Evolutionary conservation across 1,140 invertebrate species (phyloP).

Genomic region (Aphelinus certus): DNA sequence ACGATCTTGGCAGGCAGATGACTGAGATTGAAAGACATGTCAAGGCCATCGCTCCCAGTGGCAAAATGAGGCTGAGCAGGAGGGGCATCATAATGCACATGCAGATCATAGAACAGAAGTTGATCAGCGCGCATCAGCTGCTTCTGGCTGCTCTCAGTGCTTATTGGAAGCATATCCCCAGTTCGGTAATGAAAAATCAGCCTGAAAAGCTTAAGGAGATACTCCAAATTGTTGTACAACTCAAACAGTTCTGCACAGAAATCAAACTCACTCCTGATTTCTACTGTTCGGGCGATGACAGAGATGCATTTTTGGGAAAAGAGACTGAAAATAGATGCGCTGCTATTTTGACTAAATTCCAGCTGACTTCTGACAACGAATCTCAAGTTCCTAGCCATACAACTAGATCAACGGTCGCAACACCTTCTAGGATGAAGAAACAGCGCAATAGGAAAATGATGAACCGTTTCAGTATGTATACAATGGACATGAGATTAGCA

Average conservation of each 20-base stretch:
- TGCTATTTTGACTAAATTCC: constrained; percentile 56
- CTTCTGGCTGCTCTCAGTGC: constrained; percentile 56
- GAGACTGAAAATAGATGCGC: constrained; percentile 54
- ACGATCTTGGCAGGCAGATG: constrained; percentile 58
- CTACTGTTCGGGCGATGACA: constrained; percentile 56
- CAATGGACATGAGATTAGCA: constrained; percentile 44
- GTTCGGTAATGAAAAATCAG: constrained; percentile 55
- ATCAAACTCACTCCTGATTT: constrained; percentile 54
- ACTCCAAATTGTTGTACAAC: constrained; percentile 53
- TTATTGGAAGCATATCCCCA: constrained; percentile 62
- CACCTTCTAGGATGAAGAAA: constrained; percentile 45
- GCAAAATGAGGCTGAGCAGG: constrained; percentile 46
- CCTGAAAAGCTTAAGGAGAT: constrained; percentile 59
- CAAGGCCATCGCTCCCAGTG: constrained; percentile 44
- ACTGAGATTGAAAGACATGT: constrained; percentile 56
- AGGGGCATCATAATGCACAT: constrained; percentile 51
- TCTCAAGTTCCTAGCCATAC: constrained; percentile 48
- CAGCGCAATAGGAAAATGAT: constrained; percentile 44
- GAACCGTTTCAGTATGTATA: constrained; percentile 56
- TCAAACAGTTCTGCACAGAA: constrained; percentile 55
- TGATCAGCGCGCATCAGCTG: constrained; percentile 58
- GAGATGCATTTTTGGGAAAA: constrained; percentile 51
- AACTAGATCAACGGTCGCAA: constrained; percentile 44
- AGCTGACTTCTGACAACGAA: constrained; percentile 51
- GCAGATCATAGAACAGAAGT: constrained; percentile 59